Conservation (phyloP, 1,140 invertebrate species). For the Tetramorium parvispinum region DNA sequence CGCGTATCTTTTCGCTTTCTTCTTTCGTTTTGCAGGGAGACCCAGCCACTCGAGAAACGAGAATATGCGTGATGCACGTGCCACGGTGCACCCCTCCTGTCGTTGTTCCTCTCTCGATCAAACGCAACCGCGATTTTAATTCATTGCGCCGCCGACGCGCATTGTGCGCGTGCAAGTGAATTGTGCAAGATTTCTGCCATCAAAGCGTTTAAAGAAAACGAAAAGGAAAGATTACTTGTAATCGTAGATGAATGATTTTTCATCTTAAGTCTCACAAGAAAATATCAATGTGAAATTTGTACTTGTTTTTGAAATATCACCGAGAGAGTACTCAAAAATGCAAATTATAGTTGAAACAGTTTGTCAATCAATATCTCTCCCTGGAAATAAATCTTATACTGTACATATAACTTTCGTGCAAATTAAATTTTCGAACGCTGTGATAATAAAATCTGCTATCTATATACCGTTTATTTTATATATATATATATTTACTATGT, state of each 20-base stretch:
- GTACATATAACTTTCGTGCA: neutral
- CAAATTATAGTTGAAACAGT: neutral
- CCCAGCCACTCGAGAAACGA: conserved; percentile 72
- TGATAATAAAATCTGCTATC: neutral
- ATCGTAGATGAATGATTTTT: neutral
- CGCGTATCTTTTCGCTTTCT: conserved; percentile 29
- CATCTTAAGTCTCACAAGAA: neutral
- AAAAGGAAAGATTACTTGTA: neutral
- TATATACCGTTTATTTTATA: neutral
- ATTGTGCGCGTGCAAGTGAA: conserved; percentile 23
- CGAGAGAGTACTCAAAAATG: conserved; percentile 2
- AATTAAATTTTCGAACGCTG: conserved; percentile 12
- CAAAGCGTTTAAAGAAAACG: neutral
- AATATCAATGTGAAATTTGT: neutral
- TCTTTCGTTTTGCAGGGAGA: conserved; percentile 20
- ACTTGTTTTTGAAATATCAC: neutral
- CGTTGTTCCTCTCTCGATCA: neutral
- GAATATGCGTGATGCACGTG: conserved; percentile 77
- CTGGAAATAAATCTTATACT: conserved; percentile 12
- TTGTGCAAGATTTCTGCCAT: conserved; percentile 48
- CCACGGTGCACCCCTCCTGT: conserved; percentile 39
- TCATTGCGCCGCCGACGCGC: conserved; percentile 45
- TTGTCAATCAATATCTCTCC: neutral
- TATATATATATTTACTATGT: neutral
- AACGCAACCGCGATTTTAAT: conserved; percentile 66